Evolutionary conservation across 2,113 vertebrate species (phyloP).

Genomic region (Datnioides undecimradiatus): DNA sequence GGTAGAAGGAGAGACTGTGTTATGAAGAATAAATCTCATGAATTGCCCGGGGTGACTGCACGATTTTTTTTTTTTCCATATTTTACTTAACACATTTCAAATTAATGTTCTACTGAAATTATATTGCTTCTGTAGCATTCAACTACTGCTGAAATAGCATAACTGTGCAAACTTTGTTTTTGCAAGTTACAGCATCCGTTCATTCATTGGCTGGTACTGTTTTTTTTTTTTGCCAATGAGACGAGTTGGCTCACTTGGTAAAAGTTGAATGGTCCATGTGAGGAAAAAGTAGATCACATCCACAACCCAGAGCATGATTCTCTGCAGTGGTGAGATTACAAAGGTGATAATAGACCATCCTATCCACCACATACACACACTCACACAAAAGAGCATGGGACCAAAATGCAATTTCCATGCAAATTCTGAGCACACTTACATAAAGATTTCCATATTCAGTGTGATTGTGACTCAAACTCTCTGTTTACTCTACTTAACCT

Average conservation of each 20-base stretch:
- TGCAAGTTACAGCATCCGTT: conserved; percentile 21
- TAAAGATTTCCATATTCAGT: conserved; percentile 74
- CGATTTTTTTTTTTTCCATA: not conserved
- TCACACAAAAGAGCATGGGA: conserved; percentile 55
- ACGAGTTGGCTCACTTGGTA: conserved; percentile 26
- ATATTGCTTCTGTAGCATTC: not conserved
- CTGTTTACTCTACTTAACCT: conserved; percentile 72
- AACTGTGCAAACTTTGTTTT: not conserved
- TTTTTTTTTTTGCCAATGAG: conserved; percentile 18
- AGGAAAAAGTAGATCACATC: conserved; percentile 39
- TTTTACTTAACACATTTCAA: not conserved
- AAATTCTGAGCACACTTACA: conserved; percentile 75
- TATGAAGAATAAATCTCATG: not conserved
- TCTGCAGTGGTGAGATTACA: conserved; percentile 70
- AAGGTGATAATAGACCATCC: conserved; percentile 74
- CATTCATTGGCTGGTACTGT: conserved; percentile 11
- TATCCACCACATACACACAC: conserved; percentile 43
- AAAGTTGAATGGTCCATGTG: conserved; percentile 36
- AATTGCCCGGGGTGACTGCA: not conserved
- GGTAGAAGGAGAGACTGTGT: not conserved
- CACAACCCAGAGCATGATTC: conserved; percentile 38
- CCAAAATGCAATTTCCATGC: conserved; percentile 83
- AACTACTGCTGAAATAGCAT: not conserved
- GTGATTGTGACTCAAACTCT: conserved; percentile 61
- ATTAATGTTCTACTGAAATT: not conserved